Conservation (phyloP, 2,113 vertebrate species). For the Pelmatolapia mariae region DNA sequence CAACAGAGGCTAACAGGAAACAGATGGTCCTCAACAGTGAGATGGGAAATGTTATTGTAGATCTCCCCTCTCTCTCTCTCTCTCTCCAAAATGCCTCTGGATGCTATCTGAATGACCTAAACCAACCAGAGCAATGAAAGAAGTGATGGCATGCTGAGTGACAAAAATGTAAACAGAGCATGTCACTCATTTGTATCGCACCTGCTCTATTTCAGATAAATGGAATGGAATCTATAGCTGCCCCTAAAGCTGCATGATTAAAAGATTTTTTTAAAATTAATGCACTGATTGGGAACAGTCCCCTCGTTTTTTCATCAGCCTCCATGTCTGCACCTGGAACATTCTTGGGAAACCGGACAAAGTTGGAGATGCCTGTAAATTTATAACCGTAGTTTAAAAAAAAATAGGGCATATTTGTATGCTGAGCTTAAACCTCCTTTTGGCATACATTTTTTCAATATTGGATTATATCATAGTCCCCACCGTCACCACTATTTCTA, state of each 20-base stretch:
- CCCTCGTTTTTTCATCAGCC: not conserved
- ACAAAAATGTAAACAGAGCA: not conserved
- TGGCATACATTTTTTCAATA: not conserved
- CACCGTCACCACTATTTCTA: not conserved
- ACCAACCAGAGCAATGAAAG: not conserved
- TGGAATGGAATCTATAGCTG: not conserved
- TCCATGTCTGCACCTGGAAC: not conserved
- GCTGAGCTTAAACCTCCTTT: not conserved
- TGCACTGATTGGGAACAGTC: not conserved
- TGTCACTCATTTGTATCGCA: not conserved
- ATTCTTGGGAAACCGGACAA: not conserved
- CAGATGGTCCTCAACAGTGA: constrained; percentile 22
- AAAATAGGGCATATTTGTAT: not conserved
- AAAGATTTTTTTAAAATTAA: rapidly evolving
- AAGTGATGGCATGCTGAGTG: not conserved
- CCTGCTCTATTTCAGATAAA: not conserved
- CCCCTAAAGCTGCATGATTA: not conserved
- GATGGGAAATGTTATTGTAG: not conserved
- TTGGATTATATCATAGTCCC: not conserved
- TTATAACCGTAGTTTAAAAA: not conserved
- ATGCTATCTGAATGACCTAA: not conserved
- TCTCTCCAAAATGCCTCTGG: not conserved
- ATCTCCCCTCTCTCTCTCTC: not conserved
- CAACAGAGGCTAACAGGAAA: constrained; percentile 14
- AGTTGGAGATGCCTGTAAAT: not conserved